phyloP scores from a whole-genome alignment of 1,140 invertebrate species.

The Ceratoteleas bidentatus region DNA sequence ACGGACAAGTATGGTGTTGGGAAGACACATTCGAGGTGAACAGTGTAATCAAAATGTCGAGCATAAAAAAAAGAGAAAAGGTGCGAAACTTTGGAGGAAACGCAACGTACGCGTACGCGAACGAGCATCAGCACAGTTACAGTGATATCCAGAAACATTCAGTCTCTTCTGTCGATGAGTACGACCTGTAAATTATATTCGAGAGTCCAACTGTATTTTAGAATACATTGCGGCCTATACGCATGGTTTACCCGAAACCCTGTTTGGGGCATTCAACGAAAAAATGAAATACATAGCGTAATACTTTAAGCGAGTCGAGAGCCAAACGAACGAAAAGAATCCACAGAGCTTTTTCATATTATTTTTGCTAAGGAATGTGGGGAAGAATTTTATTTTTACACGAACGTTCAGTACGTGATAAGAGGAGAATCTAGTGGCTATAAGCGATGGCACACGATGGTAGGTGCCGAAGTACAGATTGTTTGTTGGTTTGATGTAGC shows the following conservation, averaged over 20 bases:
- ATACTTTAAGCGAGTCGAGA: constrained; percentile 7
- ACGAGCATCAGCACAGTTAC: too few species aligned
- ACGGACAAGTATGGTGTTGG: constrained; percentile 27
- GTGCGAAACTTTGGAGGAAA: not conserved
- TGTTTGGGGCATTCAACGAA: constrained; percentile 27
- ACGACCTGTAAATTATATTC: not conserved
- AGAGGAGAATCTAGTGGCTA: constrained; percentile 1
- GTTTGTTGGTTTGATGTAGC: constrained; percentile 25
- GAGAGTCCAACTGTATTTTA: constrained; percentile 40
- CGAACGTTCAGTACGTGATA: constrained; percentile 8
- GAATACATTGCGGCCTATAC: constrained; percentile 7
- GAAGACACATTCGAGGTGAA: constrained; percentile 24
- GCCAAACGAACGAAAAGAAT: constrained; percentile 35
- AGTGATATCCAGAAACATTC: too few species aligned
- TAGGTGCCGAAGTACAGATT: not conserved
- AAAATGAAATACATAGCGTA: not conserved
- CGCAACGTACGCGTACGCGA: too few species aligned
- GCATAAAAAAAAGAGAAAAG: not conserved
- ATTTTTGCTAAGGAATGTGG: constrained; percentile 46
- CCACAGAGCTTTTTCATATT: constrained; percentile 53
- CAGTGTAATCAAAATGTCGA: constrained; percentile 28
- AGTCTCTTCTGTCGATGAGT: too few species aligned
- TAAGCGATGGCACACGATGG: constrained; percentile 1
- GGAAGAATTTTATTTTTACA: constrained; percentile 49
- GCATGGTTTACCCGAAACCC: constrained; percentile 13